Evolutionary conservation across 2,888 invertebrate genomes (phyloP).

Genomic region (Drosophila histrio): DNA sequence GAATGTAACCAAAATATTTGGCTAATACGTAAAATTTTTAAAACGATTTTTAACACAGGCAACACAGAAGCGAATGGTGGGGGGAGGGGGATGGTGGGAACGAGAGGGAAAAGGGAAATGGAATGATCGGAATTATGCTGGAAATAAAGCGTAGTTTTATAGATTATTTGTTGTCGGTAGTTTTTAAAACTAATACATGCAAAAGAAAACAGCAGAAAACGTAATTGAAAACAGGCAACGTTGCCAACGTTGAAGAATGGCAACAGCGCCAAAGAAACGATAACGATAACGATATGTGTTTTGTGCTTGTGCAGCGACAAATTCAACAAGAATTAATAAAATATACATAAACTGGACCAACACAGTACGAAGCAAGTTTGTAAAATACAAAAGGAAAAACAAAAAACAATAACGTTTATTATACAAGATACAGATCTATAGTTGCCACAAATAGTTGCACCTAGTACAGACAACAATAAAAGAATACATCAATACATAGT

Average conservation of each 20-base stretch:
- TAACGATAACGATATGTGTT: conserved; percentile 9
- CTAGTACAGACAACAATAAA: background rate
- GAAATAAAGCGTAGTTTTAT: conserved; percentile 2
- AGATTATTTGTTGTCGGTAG: conserved; percentile 15
- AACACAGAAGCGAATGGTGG: too few relatives aligned
- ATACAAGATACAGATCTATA: conserved; percentile 16
- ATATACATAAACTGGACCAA: conserved; percentile 40
- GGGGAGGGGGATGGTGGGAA: too few relatives aligned
- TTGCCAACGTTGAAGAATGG: conserved; percentile 24
- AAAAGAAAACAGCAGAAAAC: conserved; percentile 8
- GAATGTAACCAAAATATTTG: conserved; percentile 22
- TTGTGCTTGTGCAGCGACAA: conserved; percentile 17
- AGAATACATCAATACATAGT: background rate
- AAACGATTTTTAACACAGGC: conserved; percentile 20
- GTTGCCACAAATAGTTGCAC: conserved; percentile 25
- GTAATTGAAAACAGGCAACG: conserved; percentile 15
- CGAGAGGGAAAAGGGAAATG: too few relatives aligned
- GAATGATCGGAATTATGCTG: too few relatives aligned
- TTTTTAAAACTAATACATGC: conserved; percentile 19
- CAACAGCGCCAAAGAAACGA: conserved; percentile 22
- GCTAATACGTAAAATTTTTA: conserved; percentile 50
- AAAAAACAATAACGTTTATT: background rate
- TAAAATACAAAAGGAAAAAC: conserved; percentile 10
- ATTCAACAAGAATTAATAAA: background rate
- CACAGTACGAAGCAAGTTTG: conserved; percentile 37